Evolutionary conservation across 1,140 invertebrate species (phyloP).

Genomic region (Oreohelix idahoensis): DNA sequence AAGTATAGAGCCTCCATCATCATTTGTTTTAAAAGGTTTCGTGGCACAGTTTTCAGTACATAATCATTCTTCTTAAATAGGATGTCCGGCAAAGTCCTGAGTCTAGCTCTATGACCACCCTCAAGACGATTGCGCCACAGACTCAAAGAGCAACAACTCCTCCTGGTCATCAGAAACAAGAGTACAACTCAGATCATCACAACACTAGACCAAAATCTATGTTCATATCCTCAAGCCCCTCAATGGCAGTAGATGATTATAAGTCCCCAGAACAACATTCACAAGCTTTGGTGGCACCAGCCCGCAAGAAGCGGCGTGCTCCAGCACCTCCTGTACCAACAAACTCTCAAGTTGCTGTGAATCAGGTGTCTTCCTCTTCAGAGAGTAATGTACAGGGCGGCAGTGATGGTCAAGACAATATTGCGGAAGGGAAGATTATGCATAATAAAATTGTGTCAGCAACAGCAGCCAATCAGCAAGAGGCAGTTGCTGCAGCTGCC

Average conservation of each 20-base stretch:
- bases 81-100: conserved; percentile 25
- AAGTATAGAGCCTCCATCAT: no score
- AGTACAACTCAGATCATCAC: neutral
- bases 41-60: no score
- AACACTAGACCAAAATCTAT: conserved; percentile 57
- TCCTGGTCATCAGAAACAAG: conserved; percentile 23
- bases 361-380: neutral
- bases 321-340: conserved; percentile 52
- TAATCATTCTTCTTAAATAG: neutral
- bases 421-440: neutral
- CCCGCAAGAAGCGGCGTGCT: conserved; percentile 56
- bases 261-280: neutral
- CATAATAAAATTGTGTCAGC: conserved; percentile 26
- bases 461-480: conserved; percentile 40
- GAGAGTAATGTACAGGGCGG: neutral
- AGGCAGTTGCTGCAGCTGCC: neutral
- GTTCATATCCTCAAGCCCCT: conserved; percentile 37
- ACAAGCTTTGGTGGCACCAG: conserved; percentile 28
- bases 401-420: conserved; percentile 48
- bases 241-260: neutral
- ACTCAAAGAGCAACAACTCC: conserved; percentile 2
- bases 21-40: no score
- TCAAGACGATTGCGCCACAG: conserved; percentile 9
- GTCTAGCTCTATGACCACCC: conserved; percentile 21
- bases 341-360: neutral